Percentiles rank a stretch among this genome's conserved stretches.
phyloP scores from a whole-genome alignment of 1,140 invertebrate genomes.

The Trigoniulus corallinus region DNA sequence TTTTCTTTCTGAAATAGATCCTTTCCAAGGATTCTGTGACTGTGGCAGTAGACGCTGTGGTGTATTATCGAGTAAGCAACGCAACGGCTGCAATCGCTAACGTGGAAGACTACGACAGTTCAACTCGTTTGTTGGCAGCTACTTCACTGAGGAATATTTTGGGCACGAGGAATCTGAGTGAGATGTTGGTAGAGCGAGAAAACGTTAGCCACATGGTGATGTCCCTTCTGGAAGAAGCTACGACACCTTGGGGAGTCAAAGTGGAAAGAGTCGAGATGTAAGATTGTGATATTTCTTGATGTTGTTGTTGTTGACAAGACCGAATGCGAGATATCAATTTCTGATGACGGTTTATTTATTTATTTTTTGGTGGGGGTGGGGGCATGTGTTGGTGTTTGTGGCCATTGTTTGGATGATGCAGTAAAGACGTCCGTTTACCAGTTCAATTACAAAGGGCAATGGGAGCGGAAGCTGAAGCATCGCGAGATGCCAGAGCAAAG shows the following conservation, averaged over 20 bases:
- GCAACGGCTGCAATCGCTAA: slow-evolving; percentile 64
- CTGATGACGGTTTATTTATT: no score
- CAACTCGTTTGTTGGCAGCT: slow-evolving; percentile 30
- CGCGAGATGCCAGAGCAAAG: slow-evolving; percentile 64
- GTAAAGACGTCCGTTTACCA: slow-evolving; percentile 75
- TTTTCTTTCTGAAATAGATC: no score
- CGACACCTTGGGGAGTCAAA: slow-evolving; percentile 43
- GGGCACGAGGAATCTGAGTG: slow-evolving; percentile 39
- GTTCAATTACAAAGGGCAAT: slow-evolving; percentile 66
- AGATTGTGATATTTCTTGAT: no score
- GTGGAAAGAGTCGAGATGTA: slow-evolving; percentile 43
- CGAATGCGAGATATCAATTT: no score
- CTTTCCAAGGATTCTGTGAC: slow-evolving; percentile 76
- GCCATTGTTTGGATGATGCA: no score
- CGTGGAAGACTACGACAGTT: slow-evolving; percentile 47
- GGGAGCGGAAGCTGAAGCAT: slow-evolving; percentile 74
- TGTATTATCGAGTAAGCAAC: slow-evolving; percentile 77
- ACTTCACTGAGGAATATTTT: slow-evolving; percentile 39
- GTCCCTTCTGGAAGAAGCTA: slow-evolving; percentile 34
- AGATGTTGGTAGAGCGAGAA: slow-evolving; percentile 41
- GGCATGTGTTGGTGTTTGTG: no score
- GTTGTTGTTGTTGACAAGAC: no score
- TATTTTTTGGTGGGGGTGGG: no score
- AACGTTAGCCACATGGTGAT: slow-evolving; percentile 33
- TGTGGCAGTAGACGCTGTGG: slow-evolving; percentile 78